Evolutionary conservation across 2,113 vertebrate genomes (phyloP).

Genomic region (Tinamus guttatus): DNA sequence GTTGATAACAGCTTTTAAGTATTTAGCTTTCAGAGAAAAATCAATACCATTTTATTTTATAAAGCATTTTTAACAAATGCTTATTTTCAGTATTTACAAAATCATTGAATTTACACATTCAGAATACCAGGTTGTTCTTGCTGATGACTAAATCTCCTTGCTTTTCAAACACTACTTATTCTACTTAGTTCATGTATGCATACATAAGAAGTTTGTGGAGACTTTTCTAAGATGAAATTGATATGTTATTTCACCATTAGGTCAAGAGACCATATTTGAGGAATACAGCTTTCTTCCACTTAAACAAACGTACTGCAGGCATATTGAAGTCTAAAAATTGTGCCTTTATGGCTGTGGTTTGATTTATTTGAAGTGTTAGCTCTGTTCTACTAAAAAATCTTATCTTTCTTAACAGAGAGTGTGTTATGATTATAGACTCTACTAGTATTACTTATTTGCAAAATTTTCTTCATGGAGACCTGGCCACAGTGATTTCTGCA

Average conservation of each 20-base stretch:
- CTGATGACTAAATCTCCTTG: neutral
- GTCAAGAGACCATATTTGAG: neutral
- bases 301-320: neutral
- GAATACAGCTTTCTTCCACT: neutral
- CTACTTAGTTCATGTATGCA: neutral
- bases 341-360: neutral
- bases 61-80: neutral
- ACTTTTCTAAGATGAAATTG: neutral
- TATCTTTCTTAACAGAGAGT: neutral
- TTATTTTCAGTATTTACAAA: neutral
- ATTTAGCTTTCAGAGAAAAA: neutral
- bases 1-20: neutral
- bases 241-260: neutral
- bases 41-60: neutral
- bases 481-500: neutral
- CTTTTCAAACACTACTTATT: neutral
- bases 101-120: fast-evolving
- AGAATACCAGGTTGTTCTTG: neutral
- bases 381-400: neutral
- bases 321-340: neutral
- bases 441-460: neutral
- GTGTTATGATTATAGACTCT: neutral
- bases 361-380: neutral
- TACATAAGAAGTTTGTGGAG: neutral
- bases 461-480: neutral